Base-by-base conservation (phyloP, 2,113 vertebrate genomes). In the Psittacara wagleri region DNA sequence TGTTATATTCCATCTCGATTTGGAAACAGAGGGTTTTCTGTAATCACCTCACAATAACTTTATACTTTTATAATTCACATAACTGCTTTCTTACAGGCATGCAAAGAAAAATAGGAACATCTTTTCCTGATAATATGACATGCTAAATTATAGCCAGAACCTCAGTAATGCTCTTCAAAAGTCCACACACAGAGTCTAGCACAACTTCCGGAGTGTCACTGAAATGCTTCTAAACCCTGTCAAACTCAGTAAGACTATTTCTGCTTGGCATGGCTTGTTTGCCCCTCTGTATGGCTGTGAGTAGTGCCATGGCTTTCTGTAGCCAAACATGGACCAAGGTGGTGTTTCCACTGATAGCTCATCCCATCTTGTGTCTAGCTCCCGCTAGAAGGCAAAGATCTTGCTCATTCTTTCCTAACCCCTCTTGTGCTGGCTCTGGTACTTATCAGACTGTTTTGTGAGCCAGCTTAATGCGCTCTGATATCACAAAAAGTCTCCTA, bases 321-420 rank as follows among this genome's bases (percentile, higher is more conserved):
- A 55, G 57, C 52, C 29, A 29, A 35, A 54, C 1, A 0, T 0
- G 1, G 74, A 25, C 51, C 19, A 14, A 41, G 39, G 24, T 2
- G 0, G 39, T 22, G 11, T 76, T 55, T 41, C 57, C 13, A 13
- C 11, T 2, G 1, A 43, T 10, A 48, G 23, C 17, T 57, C 16
- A 48, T 88, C 63, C 41, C 18, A 1, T 19, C 63, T 31, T 41
- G 22, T 9, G 29, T 27, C 52, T 88, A 44, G 33, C 15, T 79
- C 17, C 19, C 28, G 3, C 48, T 77, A 52, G 37, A 55, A 84
- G 22, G 28, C 35, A 7, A 88, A 37, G 41, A 43, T 57, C 46
- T 51, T 62, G 11, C 31, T 90, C 20, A 1, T 59, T 44, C 31
- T 83, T 9, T 76, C 43, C 33, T 25, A 13, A 37, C 51, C 12